Evolutionary conservation across 2,113 vertebrate genomes (phyloP), one percentile per base, ranked within the genome.

Genomic region (Ceyx melanurus): DNA sequence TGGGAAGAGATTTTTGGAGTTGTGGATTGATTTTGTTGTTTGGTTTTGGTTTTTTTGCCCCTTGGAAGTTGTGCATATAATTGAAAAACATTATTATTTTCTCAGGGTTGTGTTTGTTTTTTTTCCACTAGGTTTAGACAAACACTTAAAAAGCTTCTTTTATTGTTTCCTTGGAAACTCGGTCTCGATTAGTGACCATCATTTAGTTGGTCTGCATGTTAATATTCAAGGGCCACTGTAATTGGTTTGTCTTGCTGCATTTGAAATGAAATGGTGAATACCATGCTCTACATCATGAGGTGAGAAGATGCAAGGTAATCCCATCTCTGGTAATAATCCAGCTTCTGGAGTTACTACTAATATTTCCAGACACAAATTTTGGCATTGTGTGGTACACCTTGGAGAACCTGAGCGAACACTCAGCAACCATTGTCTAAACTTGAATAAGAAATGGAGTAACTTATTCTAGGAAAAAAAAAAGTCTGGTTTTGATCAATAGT

Each of bases 271-370:
- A 23, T 19, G 16, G 25, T 81, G 73, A 86, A 17, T 40, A 28
- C 6, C 0, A 2, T 21, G 16, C 45, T 75, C n/a, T 75, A 2
- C 7, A 7, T n/a, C 9, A 16, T n/a, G 31, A 53, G 11, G 14
- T 68, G n/a, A 54, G 79, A 85, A 70, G 45, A 29, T 45, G 19
- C 54, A 31, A 12, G 46, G 28, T 53, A 66, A 37, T 83, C 12
- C 8, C 9, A 8, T 20, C 46, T 80, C 64, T 74, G n/a, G 10
- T 61, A 50, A 89, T 56, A 74, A 80, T 57, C 14, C 48, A 31
- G 28, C 18, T 11, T 54, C 42, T 93, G 60, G 45, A 76, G 42
- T 57, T 33, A 42, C 19, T 70, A n/a, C 9, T 7, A 29, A 0
- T 10, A 6, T 65, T 73, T 76, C 37, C 42, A 80, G 54, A 5